phyloP scores from a whole-genome alignment of 2,113 vertebrate genomes.

The Chunga burmeisteri region DNA sequence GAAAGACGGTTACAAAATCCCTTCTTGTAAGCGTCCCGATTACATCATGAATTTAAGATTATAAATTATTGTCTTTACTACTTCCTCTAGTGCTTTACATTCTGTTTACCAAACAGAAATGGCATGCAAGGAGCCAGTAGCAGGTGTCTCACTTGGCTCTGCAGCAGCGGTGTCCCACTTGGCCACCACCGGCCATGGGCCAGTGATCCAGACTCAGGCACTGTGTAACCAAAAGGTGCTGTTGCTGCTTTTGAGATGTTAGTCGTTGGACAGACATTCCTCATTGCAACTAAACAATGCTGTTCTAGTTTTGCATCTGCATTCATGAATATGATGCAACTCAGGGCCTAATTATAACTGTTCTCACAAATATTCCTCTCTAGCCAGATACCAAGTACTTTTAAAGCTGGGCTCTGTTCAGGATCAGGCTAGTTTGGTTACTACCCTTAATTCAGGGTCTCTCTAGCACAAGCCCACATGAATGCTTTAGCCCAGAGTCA shows the following conservation, averaged over 20 bases:
- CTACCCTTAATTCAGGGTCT: background rate
- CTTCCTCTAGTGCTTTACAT: conserved; percentile 26
- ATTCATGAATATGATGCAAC: background rate
- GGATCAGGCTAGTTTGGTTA: background rate
- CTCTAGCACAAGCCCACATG: background rate
- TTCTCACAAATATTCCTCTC: background rate
- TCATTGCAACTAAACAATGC: background rate
- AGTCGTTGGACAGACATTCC: background rate
- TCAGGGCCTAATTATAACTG: background rate
- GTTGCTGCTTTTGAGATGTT: background rate
- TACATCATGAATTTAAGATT: background rate
- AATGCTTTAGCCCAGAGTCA: background rate
- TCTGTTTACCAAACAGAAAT: background rate
- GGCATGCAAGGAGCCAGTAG: background rate
- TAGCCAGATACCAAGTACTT: background rate
- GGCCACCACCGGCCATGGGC: fast-evolving
- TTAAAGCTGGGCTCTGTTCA: background rate
- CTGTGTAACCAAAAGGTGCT: background rate
- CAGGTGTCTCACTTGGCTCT: background rate
- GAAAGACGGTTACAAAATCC: conserved; percentile 28
- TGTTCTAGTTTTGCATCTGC: background rate
- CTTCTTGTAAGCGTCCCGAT: background rate
- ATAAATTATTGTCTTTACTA: conserved; percentile 26
- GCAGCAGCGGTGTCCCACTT: background rate
- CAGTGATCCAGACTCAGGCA: fast-evolving